Evolutionary conservation across 2,888 invertebrate genomes (phyloP).

Genomic region (Acanthosepion esculentum): DNA sequence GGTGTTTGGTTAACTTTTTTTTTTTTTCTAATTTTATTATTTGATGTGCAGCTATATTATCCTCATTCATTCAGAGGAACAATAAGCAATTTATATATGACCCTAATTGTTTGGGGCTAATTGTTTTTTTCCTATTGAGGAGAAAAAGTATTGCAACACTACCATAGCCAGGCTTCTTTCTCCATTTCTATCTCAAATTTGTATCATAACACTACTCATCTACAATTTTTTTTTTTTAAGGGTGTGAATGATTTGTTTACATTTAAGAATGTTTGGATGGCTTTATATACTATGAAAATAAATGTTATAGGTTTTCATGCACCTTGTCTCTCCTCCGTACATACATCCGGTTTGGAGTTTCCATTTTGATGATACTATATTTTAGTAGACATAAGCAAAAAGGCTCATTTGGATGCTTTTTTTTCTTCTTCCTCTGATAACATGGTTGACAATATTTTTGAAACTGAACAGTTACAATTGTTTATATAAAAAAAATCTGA

Average conservation of each 20-base stretch:
- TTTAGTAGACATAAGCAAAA: not conserved
- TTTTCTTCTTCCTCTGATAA: not conserved
- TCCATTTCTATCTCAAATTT: too few species aligned
- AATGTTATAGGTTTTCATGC: not conserved
- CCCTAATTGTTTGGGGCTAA: too few species aligned
- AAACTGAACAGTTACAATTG: not conserved
- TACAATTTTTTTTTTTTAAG: not conserved
- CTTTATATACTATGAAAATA: not conserved
- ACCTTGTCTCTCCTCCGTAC: not conserved
- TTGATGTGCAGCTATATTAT: conserved; percentile 2
- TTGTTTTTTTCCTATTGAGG: too few species aligned
- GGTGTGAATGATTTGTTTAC: not conserved
- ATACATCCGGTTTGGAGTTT: too few species aligned
- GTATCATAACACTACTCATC: too few species aligned
- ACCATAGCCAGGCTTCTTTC: too few species aligned
- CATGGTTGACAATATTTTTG: not conserved
- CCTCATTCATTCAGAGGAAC: not conserved
- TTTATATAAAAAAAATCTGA: too few species aligned
- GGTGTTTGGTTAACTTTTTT: not conserved
- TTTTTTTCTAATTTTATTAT: not conserved
- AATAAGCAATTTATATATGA: too few species aligned
- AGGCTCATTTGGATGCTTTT: too few species aligned
- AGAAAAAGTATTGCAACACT: too few species aligned
- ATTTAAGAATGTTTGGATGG: not conserved
- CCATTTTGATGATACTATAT: not conserved